phyloP scores from a whole-genome alignment of 2,113 vertebrate species.

The Genyomyrus donnyi region DNA sequence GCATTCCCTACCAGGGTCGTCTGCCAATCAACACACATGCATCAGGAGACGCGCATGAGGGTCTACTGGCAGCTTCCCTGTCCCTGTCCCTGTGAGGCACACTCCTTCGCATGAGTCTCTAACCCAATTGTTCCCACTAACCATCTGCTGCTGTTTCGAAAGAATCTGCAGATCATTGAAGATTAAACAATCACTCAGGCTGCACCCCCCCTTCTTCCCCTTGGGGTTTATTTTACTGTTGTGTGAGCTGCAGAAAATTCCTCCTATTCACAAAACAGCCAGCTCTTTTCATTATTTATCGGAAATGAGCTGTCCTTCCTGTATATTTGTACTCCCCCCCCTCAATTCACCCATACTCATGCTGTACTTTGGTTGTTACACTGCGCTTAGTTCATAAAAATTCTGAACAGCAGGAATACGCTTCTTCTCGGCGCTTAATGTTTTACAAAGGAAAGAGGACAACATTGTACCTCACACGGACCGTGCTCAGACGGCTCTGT shows the following conservation, averaged over 20 bases:
- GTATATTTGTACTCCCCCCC: not conserved
- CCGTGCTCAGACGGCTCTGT: slow-evolving; percentile 10
- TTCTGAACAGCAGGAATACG: not conserved
- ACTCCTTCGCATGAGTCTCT: not conserved
- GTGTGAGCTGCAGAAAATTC: not conserved
- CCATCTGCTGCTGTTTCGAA: not conserved
- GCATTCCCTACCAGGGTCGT: not conserved
- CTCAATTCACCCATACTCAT: not conserved
- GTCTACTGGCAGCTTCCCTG: not conserved
- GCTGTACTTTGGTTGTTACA: not conserved
- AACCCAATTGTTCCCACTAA: not conserved
- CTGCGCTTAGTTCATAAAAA: not conserved
- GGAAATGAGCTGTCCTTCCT: not conserved
- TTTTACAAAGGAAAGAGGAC: slow-evolving; percentile 8
- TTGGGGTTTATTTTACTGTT: not conserved
- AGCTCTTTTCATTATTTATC: not conserved
- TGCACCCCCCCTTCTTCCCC: not conserved
- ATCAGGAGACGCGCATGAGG: not conserved
- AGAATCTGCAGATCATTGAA: not conserved
- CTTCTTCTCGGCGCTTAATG: not conserved
- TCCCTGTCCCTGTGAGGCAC: not conserved
- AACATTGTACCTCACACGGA: not conserved
- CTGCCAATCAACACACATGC: not conserved
- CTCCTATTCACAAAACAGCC: not conserved
- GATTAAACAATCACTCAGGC: not conserved